These are phyloP conservation scores for Ctenosaura bakeri DNA, from an alignment of 2,797 vertebrate species.

Conservation along the genomic window DNA sequence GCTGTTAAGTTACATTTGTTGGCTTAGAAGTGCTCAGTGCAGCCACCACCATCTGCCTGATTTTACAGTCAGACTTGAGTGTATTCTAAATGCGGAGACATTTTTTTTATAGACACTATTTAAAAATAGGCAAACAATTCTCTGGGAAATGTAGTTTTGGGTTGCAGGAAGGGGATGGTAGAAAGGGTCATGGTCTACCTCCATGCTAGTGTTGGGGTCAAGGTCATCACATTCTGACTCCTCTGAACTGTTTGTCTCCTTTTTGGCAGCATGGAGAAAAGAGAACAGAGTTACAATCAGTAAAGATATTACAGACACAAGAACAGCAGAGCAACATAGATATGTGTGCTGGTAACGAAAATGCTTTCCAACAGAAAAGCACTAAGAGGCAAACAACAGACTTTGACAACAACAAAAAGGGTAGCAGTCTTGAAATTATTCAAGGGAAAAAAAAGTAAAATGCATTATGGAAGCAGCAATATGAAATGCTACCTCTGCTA, in stretches of 20 bases:
- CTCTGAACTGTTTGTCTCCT: conserved; percentile 97
- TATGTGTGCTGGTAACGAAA: conserved; percentile 48
- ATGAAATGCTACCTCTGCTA: conserved; percentile 52
- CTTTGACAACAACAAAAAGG: conserved; percentile 64
- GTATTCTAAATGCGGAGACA: not conserved
- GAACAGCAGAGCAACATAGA: conserved; percentile 60
- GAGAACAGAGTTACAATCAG: conserved; percentile 74
- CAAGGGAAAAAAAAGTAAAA: conserved; percentile 25
- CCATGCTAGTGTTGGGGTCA: conserved; percentile 97
- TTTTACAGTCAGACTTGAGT: not conserved
- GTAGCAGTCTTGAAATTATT: conserved; percentile 42
- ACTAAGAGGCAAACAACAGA: conserved; percentile 68
- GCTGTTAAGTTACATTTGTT: not conserved
- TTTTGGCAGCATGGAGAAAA: conserved; percentile 83
- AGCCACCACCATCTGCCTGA: no score
- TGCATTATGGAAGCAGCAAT: conserved; percentile 60
- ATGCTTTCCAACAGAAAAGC: conserved; percentile 47
- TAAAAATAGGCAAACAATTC: conserved; percentile 26
- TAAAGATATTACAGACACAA: conserved; percentile 38
- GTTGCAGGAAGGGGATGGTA: conserved; percentile 47
- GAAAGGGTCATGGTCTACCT: conserved; percentile 88
- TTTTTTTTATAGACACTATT: conserved; percentile 40
- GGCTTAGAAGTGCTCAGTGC: not conserved
- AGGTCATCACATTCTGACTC: conserved; percentile 98
- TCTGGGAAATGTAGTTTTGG: conserved; percentile 28